Conservation (phyloP, 2,888 invertebrate species). For the Osmoderma eremita region DNA sequence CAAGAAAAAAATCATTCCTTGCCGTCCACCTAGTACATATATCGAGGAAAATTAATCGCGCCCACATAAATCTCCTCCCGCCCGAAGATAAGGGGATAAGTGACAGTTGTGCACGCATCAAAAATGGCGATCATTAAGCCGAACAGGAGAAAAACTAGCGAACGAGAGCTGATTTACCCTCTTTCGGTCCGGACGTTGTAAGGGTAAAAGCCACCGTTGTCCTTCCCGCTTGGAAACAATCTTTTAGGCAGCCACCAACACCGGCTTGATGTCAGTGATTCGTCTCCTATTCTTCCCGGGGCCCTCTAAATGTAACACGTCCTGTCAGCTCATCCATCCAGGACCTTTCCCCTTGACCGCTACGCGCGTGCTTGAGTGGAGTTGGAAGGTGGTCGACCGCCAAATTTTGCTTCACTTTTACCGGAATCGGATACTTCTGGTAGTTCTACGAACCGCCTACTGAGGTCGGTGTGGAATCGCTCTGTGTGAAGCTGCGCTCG, state of each 20-base stretch:
- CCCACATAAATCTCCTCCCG: slow-evolving; percentile 6
- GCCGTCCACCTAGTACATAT: too few species aligned
- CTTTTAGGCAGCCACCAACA: slow-evolving; percentile 34
- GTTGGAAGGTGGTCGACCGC: not conserved
- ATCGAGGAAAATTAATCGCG: slow-evolving; percentile 2
- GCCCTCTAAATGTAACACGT: slow-evolving; percentile 25
- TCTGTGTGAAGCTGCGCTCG: not conserved
- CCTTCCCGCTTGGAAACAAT: slow-evolving; percentile 37
- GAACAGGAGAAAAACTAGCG: not conserved
- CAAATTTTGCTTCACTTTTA: too few species aligned
- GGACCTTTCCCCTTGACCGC: slow-evolving; percentile 20
- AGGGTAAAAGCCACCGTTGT: slow-evolving; percentile 29
- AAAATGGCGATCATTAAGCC: slow-evolving; percentile 19
- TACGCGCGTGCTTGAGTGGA: not conserved
- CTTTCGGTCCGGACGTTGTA: not conserved
- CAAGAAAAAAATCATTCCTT: too few species aligned
- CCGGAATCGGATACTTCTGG: slow-evolving; percentile 7
- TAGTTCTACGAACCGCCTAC: slow-evolving; percentile 14
- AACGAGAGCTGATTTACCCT: slow-evolving; percentile 12
- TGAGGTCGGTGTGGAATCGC: not conserved
- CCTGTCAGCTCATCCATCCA: slow-evolving; percentile 30
- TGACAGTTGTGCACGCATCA: slow-evolving; percentile 4
- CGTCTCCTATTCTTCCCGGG: slow-evolving; percentile 34
- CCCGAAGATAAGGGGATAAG: slow-evolving; percentile 4
- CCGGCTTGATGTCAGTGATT: slow-evolving; percentile 38